phyloP scores from a whole-genome alignment of 2,113 vertebrate species.

The Rhinopithecus roxellana region DNA sequence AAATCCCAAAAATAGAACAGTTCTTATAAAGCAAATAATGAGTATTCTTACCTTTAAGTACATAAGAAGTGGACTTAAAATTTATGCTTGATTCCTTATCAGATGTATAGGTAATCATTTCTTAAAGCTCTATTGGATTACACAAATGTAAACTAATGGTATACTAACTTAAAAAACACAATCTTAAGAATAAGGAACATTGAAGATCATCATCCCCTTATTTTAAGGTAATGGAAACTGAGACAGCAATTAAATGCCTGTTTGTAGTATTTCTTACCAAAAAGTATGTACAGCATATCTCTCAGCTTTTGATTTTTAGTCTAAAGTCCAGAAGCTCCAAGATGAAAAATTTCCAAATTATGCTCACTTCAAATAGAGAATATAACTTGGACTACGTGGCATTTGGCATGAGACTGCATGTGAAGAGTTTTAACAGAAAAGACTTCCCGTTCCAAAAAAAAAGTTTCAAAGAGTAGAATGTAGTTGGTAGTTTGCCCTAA shows the following conservation, averaged over 20 bases:
- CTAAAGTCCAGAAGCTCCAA: slow-evolving; percentile 19
- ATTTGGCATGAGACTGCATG: background rate
- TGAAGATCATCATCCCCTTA: background rate
- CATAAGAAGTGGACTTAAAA: background rate
- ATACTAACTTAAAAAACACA: background rate
- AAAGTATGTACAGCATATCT: background rate
- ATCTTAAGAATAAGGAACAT: slow-evolving; percentile 4
- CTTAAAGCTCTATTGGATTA: background rate
- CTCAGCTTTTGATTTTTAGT: slow-evolving; percentile 30
- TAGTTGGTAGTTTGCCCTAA: background rate
- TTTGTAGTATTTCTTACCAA: background rate
- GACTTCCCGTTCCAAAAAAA: slow-evolving; percentile 28
- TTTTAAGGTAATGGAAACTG: background rate
- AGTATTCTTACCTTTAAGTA: background rate
- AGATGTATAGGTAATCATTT: background rate
- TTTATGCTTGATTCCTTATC: background rate
- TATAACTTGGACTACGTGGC: slow-evolving; percentile 13
- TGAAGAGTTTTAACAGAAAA: slow-evolving; percentile 22
- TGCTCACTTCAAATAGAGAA: background rate
- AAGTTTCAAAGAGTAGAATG: background rate
- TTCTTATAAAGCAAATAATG: background rate
- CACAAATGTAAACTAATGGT: background rate
- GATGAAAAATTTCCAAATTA: background rate
- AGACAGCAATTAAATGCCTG: background rate
- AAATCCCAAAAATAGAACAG: background rate